Evolutionary conservation across 1,140 invertebrate genomes (phyloP), one percentile per base, ranked within the genome.

Genomic region (Achroia grisella): DNA sequence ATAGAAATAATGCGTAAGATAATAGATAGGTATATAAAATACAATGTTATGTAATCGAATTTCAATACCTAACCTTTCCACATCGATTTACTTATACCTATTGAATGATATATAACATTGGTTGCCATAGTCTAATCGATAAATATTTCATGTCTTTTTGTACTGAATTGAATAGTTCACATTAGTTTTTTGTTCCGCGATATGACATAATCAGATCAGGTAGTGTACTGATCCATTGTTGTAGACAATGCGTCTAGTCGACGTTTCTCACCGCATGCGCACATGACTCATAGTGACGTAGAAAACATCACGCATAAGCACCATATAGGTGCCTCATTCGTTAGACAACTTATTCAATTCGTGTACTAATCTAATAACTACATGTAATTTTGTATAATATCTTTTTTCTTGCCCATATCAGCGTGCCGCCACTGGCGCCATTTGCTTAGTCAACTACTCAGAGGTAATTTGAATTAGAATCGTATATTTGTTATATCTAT

Each of bases 181-280:
- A 43, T 51, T 49, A 10, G 31, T 61, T 75, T 70, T 75, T 81
- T 77, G 62, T 73, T 56, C 58, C 48, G 15, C 32, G 51, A 66
- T 71, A 74, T 72, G 67, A 74, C 68, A 74, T 76, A 82, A 82
- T 79, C 67, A 65, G 68, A 76, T 75, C 68, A 67, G 68, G 60
- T 57, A 49, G 35, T 70, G 27, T 43, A 53, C 53, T 71, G 62
- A 73, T 71, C 68, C 65, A 75, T 77, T 79, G 75, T 75, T 73
- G 66, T 71, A 71, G 75, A 78, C 68, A 71, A 71, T 71, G 57
- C 61, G 72, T 78, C 74, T 78, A 68, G 66, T 62, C 61, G 64
- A 76, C 57, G 56, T 63, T 71, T 71, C 68, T 60, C 65, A 69
- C 48, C 66, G 62, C 54, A 52, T 52, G 59, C 51, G 53, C 48